Percentiles rank a stretch among this genome's conserved stretches.
These are phyloP conservation scores for Epirrhoe tristata DNA, from an alignment of 2,888 invertebrate genomes.

Conservation along the genomic window DNA sequence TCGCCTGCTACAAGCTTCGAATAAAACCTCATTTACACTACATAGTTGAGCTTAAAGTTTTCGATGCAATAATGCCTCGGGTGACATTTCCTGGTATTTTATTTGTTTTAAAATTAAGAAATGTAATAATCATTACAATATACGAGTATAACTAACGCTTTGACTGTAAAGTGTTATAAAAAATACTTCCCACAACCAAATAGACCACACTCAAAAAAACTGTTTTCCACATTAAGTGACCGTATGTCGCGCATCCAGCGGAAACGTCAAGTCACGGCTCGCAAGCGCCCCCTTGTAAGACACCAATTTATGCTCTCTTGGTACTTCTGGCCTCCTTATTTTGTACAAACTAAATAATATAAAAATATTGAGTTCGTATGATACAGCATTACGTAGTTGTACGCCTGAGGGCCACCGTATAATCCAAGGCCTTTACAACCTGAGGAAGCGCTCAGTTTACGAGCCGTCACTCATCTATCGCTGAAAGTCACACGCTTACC, in stretches of 20 bases:
- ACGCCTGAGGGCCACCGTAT: too few relatives aligned
- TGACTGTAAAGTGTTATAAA: not conserved
- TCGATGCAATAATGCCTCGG: not conserved
- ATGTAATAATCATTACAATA: not conserved
- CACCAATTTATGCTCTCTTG: slow-evolving; percentile 34
- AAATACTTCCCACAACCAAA: not conserved
- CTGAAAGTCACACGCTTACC: too few relatives aligned
- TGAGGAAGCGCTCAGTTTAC: too few relatives aligned
- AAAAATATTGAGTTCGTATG: not conserved
- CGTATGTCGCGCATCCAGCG: slow-evolving; percentile 58
- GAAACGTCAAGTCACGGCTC: slow-evolving; percentile 74
- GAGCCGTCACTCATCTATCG: too few relatives aligned
- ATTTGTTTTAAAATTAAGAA: not conserved
- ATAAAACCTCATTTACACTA: slow-evolving; percentile 28
- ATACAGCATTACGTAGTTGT: too few relatives aligned
- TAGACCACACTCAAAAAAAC: not conserved
- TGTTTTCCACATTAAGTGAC: slow-evolving; percentile 47
- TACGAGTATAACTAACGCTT: not conserved
- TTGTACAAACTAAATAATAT: slow-evolving; percentile 10
- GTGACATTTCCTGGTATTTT: not conserved
- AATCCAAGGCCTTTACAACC: too few relatives aligned
- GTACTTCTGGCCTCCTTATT: slow-evolving; percentile 20
- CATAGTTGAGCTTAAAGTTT: not conserved
- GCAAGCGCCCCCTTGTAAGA: slow-evolving; percentile 75
- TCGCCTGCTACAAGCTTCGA: slow-evolving; percentile 41